phyloP scores from a whole-genome alignment of 2,888 invertebrate species.

The Mycalesis mineus region DNA sequence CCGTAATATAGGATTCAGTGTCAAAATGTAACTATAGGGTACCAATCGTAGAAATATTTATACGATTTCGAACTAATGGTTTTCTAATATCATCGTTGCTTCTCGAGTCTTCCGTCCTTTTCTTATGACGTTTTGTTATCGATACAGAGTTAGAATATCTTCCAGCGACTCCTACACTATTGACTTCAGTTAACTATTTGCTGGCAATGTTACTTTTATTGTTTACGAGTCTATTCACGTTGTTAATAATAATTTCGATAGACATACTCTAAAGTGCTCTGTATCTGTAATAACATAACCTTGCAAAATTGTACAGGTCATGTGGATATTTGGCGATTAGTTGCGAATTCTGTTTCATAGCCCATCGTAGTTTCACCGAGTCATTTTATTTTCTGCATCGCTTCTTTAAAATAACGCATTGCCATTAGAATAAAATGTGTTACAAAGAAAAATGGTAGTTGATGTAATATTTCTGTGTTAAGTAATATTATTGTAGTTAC shows the following conservation, averaged over 20 bases:
- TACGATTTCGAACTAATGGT: slow-evolving; percentile 49
- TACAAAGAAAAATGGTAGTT: slow-evolving; percentile 75
- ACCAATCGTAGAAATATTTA: slow-evolving; percentile 55
- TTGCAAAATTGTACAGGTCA: slow-evolving; percentile 71
- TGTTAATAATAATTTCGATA: slow-evolving; percentile 29
- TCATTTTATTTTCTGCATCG: slow-evolving; percentile 52
- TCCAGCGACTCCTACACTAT: slow-evolving; percentile 24
- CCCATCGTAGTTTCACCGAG: slow-evolving; percentile 52
- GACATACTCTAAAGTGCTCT: slow-evolving; percentile 46
- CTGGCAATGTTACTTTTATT: slow-evolving; percentile 44
- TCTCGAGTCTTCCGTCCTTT: slow-evolving; percentile 74
- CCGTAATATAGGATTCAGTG: slow-evolving; percentile 53
- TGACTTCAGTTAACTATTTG: slow-evolving; percentile 38
- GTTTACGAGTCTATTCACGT: slow-evolving; percentile 29
- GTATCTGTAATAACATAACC: slow-evolving; percentile 58
- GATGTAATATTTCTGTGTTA: slow-evolving; percentile 42
- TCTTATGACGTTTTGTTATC: slow-evolving; percentile 45
- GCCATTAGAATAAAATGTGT: slow-evolving; percentile 55
- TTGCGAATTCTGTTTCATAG: slow-evolving; percentile 54
- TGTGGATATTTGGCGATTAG: slow-evolving; percentile 78
- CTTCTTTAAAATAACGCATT: slow-evolving; percentile 48
- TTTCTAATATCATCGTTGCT: slow-evolving; percentile 58
- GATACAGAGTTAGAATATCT: slow-evolving; percentile 13
- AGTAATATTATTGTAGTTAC: slow-evolving; percentile 44
- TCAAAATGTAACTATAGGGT: slow-evolving; percentile 72